These are phyloP conservation scores for Cephalotes varians DNA, from an alignment of 2,888 invertebrate species.

Conservation along the genomic window DNA sequence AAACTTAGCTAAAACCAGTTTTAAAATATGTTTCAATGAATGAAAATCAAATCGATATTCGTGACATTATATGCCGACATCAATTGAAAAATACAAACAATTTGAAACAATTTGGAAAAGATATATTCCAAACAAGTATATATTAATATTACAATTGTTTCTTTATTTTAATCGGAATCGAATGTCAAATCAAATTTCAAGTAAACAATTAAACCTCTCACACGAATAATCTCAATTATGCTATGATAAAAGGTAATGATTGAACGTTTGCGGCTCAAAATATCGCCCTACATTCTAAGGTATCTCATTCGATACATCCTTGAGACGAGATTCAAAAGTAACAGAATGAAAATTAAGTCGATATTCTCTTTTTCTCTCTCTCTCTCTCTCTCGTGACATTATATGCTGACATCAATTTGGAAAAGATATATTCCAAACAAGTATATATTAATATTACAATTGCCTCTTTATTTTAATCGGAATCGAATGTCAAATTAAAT, in stretches of 20 bases:
- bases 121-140: neutral
- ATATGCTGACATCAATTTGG: neutral
- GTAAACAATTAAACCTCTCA: neutral
- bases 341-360: neutral
- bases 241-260: neutral
- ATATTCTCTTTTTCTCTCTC: too few species aligned
- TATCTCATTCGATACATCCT: conserved; percentile 8
- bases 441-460: neutral
- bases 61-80: neutral
- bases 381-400: too few species aligned
- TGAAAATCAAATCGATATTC: neutral
- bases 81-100: too few species aligned
- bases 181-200: neutral
- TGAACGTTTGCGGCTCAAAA: neutral
- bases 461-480: neutral
- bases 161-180: neutral
- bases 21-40: neutral
- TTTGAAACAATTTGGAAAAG: neutral
- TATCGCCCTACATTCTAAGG: conserved; percentile 6
- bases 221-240: neutral
- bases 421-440: neutral
- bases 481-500: neutral
- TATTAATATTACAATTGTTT: neutral
- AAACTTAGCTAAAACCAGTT: neutral
- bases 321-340: conserved; percentile 23